A percentile compares a stretch with the other conserved stretches of the same genome.
These are phyloP conservation scores for Zosterops hypoxanthus DNA, from an alignment of 2,113 vertebrate species.

Conservation along the genomic window DNA sequence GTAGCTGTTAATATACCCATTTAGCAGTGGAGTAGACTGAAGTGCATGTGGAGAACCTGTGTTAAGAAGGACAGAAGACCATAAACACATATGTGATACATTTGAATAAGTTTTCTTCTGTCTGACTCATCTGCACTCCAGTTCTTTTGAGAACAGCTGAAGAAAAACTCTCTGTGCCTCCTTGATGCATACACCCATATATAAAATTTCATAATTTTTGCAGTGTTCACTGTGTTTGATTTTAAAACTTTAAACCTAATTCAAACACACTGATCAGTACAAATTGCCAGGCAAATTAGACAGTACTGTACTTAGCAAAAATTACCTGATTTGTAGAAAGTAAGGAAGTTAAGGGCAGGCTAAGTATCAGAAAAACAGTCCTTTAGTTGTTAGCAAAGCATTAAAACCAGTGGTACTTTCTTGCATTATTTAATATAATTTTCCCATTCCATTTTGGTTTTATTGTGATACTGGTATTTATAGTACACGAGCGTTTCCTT, in stretches of 20 bases:
- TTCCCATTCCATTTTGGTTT: neutral
- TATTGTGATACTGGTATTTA: neutral
- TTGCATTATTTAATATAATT: neutral
- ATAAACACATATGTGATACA: constrained; percentile 5
- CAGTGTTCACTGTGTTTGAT: neutral
- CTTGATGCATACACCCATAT: neutral
- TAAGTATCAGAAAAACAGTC: neutral
- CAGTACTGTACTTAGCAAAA: neutral
- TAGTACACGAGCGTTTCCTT: neutral
- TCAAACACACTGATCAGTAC: neutral
- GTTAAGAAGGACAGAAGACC: constrained; percentile 14
- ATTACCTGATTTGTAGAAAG: neutral
- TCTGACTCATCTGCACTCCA: constrained; percentile 16
- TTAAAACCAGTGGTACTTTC: neutral
- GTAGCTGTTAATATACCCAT: neutral
- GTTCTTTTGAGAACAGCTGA: neutral
- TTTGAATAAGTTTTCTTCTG: neutral
- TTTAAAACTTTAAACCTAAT: neutral
- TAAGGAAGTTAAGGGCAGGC: neutral
- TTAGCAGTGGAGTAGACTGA: neutral
- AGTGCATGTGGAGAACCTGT: neutral
- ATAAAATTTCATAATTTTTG: neutral
- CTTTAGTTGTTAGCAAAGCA: neutral
- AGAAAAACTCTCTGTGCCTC: neutral
- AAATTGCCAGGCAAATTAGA: neutral